Evolutionary conservation across 2,888 invertebrate species (phyloP).

Genomic region (Xanthia icteritia): DNA sequence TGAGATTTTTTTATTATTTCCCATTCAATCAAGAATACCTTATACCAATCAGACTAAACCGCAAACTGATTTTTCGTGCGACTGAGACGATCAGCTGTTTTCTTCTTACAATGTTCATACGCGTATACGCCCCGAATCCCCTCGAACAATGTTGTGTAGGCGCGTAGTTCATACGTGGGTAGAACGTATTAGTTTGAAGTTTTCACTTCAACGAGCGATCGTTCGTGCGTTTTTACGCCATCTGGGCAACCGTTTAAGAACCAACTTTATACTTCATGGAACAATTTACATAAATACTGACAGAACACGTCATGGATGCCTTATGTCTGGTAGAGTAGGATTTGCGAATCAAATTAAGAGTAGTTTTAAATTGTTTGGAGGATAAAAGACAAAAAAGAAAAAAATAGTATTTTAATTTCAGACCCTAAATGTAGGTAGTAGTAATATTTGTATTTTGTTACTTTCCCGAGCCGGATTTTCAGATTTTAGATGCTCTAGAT

Average conservation of each 20-base stretch:
- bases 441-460: too few relatives aligned
- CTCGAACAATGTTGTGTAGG: neutral
- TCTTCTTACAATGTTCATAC: too few relatives aligned
- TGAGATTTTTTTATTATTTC: too few relatives aligned
- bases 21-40: neutral
- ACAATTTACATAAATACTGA: slow-evolving; percentile 42
- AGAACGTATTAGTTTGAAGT: slow-evolving; percentile 10
- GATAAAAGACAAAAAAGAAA: neutral
- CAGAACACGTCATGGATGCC: neutral
- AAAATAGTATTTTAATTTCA: neutral
- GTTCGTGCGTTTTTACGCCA: slow-evolving; percentile 7
- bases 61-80: neutral
- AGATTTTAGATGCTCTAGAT: too few relatives aligned
- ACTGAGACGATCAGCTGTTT: neutral
- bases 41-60: neutral
- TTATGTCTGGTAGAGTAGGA: too few relatives aligned
- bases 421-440: too few relatives aligned
- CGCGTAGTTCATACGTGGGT: neutral
- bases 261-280: slow-evolving; percentile 23
- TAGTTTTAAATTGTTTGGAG: neutral
- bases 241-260: slow-evolving; percentile 27
- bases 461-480: too few relatives aligned
- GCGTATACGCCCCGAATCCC: neutral
- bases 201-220: neutral
- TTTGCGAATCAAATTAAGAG: neutral